A percentile compares a stretch with the other conserved stretches of the same genome.
Evolutionary conservation across 2,113 vertebrate genomes (phyloP).

Genomic region (Lynx canadensis): DNA sequence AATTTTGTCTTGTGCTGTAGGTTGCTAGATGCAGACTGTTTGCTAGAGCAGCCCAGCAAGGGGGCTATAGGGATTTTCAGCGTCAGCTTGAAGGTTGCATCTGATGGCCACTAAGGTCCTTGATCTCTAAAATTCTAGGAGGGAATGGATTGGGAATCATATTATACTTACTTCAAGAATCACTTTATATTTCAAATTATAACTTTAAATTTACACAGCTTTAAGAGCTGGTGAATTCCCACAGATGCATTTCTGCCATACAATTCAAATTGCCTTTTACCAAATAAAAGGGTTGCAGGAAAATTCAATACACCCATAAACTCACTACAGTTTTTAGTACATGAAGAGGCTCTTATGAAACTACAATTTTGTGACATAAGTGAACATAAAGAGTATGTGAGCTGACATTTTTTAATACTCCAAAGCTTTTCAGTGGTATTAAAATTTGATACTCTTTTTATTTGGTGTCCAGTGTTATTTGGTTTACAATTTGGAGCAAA

Average conservation of each 20-base stretch:
- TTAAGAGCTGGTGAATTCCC: conserved; percentile 12
- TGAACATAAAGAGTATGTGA: conserved; percentile 47
- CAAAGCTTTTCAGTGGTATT: background rate
- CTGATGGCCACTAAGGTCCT: background rate
- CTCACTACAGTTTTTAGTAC: background rate
- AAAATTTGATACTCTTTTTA: background rate
- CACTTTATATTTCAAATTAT: background rate
- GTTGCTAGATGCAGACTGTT: background rate
- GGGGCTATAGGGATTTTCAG: background rate
- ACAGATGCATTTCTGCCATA: conserved; percentile 49
- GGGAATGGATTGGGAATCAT: background rate
- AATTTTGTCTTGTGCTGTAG: accelerated
- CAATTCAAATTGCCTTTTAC: conserved; percentile 34
- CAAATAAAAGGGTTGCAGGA: conserved; percentile 41
- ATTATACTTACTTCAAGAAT: conserved; percentile 55
- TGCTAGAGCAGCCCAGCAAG: background rate
- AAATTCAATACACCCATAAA: conserved; percentile 8
- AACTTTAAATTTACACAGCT: conserved; percentile 34
- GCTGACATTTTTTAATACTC: background rate
- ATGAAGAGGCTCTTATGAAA: conserved; percentile 21
- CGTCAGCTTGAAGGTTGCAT: background rate
- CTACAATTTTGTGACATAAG: background rate
- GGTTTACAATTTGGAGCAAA: background rate
- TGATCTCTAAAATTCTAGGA: background rate
- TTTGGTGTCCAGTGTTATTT: background rate